phyloP scores from a whole-genome alignment of 2,797 vertebrate species.

The Urophycis tenuis region DNA sequence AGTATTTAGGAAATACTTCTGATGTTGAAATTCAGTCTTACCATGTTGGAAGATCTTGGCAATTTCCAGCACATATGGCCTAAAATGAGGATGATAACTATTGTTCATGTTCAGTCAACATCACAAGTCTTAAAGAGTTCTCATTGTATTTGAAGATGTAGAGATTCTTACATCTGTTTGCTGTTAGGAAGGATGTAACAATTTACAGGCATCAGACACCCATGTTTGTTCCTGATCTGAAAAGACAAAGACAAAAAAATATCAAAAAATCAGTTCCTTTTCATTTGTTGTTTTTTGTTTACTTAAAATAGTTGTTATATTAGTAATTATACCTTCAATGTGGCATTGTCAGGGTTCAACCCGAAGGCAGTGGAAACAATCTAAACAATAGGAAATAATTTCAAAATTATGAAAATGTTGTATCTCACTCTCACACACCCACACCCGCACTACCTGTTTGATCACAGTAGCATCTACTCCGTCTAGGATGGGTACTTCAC shows the following conservation, averaged over 20 bases:
- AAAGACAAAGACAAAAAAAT: conserved; percentile 6
- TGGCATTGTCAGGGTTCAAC: conserved; percentile 44
- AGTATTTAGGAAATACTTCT: no score
- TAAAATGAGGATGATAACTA: conserved; percentile 24
- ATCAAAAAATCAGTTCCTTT: not conserved
- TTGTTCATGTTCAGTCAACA: not conserved
- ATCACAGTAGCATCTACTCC: conserved; percentile 26
- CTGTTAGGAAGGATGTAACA: conserved; percentile 58
- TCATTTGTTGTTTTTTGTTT: not conserved
- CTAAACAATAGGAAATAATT: conserved; percentile 44
- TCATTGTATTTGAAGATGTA: not conserved
- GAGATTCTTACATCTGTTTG: conserved; percentile 59
- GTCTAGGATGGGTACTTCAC: conserved; percentile 51
- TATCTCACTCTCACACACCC: not conserved
- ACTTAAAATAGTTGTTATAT: not conserved
- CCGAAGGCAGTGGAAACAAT: conserved; percentile 60
- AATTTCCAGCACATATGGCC: conserved; percentile 71
- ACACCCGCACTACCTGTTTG: conserved; percentile 36
- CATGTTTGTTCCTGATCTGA: conserved; percentile 67
- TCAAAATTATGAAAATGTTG: not conserved
- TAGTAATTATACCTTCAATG: conserved; percentile 58
- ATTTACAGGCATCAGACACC: conserved; percentile 68
- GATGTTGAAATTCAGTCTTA: conserved; percentile 38
- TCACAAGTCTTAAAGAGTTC: not conserved
- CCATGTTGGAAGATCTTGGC: conserved; percentile 69